A percentile compares a stretch with the other conserved stretches of the same genome.
phyloP scores from a whole-genome alignment of 2,113 vertebrate genomes.

The Podiceps cristatus region DNA sequence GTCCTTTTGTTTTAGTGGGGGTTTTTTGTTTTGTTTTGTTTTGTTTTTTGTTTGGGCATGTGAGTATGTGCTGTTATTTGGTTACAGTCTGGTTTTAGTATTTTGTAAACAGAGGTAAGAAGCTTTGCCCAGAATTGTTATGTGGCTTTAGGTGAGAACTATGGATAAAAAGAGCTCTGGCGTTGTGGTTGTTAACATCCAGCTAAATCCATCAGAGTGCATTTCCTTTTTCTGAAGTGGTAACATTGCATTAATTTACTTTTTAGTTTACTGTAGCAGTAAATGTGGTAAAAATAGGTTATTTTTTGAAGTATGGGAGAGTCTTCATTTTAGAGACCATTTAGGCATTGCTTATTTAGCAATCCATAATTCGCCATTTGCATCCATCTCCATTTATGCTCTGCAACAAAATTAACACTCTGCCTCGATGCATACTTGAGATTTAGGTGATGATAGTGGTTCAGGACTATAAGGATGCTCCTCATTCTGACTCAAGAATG shows the following conservation, averaged over 20 bases:
- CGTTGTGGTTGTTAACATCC: not conserved
- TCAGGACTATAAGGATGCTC: not conserved
- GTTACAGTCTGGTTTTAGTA: not conserved
- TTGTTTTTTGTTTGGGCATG: too few species aligned
- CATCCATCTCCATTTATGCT: not conserved
- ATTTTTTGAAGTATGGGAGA: not conserved
- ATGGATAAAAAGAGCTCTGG: not conserved
- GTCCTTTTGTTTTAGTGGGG: not conserved
- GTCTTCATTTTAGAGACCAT: not conserved
- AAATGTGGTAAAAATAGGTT: not conserved
- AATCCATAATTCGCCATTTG: not conserved
- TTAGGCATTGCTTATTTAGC: constrained; percentile 1
- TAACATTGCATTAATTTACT: not conserved
- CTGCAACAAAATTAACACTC: not conserved
- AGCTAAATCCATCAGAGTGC: not conserved
- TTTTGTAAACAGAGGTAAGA: not conserved
- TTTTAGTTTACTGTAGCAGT: not conserved
- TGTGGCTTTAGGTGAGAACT: not conserved
- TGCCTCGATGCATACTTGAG: fast-evolving
- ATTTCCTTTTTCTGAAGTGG: not conserved
- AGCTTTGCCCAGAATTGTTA: not conserved
- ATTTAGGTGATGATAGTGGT: not conserved
- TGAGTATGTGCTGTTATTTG: not conserved
- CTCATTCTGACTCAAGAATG: not conserved
- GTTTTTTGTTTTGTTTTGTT: too few species aligned